Evolutionary conservation across 2,888 invertebrate genomes (phyloP).

Genomic region (Villa cingulata): DNA sequence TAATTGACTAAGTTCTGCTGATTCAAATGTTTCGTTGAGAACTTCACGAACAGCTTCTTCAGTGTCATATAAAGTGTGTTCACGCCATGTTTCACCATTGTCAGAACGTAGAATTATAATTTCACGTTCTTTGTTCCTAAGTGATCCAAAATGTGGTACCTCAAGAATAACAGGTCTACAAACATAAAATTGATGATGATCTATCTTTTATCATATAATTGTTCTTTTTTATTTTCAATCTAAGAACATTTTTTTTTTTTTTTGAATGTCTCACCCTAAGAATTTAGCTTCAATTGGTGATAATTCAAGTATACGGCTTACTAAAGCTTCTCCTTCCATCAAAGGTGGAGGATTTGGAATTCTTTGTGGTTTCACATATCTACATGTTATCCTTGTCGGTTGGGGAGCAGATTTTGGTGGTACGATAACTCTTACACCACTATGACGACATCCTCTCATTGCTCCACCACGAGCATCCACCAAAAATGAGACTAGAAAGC

Average conservation of each 20-base stretch:
- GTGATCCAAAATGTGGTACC: constrained; percentile 93
- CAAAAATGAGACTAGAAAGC: constrained; percentile 97
- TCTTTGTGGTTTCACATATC: constrained; percentile 59
- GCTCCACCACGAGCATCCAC: constrained; percentile 98
- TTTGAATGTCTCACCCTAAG: constrained; percentile 58
- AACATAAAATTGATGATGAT: not conserved
- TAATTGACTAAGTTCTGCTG: constrained; percentile 54
- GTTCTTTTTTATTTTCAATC: not conserved
- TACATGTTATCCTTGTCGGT: constrained; percentile 93
- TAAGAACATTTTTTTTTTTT: too few relatives aligned
- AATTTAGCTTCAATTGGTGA: constrained; percentile 94
- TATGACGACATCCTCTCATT: constrained; percentile 96
- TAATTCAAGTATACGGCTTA: constrained; percentile 85
- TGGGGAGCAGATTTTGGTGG: constrained; percentile 91
- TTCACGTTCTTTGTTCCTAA: constrained; percentile 88
- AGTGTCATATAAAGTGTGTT: constrained; percentile 75
- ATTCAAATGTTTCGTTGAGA: constrained; percentile 78
- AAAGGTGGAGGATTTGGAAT: constrained; percentile 77
- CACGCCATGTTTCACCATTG: constrained; percentile 97
- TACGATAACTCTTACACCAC: constrained; percentile 91
- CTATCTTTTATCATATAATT: too few relatives aligned
- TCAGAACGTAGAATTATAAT: constrained; percentile 92
- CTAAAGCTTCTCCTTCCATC: constrained; percentile 96
- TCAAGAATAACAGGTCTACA: constrained; percentile 80
- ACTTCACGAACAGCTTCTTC: constrained; percentile 86